Conservation (phyloP, 2,113 vertebrate genomes). For the Motacilla tschutschensis region DNA sequence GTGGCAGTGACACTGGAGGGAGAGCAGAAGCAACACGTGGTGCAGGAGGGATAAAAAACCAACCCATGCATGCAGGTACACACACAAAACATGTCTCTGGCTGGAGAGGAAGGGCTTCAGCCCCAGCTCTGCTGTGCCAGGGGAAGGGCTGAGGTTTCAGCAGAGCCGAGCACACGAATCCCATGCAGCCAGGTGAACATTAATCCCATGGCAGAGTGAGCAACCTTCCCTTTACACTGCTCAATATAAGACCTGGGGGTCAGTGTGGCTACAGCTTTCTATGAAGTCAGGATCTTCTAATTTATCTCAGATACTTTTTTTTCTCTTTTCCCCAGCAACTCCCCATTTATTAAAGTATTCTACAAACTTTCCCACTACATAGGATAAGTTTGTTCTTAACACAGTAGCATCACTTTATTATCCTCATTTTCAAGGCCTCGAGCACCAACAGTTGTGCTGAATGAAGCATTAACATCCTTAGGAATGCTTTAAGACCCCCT, state of each 20-base stretch:
- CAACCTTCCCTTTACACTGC: neutral
- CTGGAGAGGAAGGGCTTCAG: neutral
- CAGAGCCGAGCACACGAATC: neutral
- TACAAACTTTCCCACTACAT: neutral
- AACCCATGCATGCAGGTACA: accelerated
- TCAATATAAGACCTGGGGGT: neutral
- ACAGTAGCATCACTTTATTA: neutral
- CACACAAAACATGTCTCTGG: neutral
- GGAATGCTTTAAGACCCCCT: neutral
- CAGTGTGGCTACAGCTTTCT: neutral
- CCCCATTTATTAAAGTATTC: neutral
- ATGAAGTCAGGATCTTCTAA: neutral
- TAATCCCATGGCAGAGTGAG: neutral
- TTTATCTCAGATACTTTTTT: neutral
- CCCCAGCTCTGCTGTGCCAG: neutral
- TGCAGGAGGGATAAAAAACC: neutral
- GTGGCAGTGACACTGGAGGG: neutral
- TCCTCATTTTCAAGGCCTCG: neutral
- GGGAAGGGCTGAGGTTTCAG: neutral
- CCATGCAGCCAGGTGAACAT: neutral
- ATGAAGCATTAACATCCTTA: neutral
- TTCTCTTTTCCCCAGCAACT: neutral
- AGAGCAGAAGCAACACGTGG: neutral
- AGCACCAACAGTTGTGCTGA: neutral
- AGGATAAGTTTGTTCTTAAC: neutral